Conservation (phyloP, 2,888 invertebrate genomes). For the Petrolisthes manimaculis region DNA sequence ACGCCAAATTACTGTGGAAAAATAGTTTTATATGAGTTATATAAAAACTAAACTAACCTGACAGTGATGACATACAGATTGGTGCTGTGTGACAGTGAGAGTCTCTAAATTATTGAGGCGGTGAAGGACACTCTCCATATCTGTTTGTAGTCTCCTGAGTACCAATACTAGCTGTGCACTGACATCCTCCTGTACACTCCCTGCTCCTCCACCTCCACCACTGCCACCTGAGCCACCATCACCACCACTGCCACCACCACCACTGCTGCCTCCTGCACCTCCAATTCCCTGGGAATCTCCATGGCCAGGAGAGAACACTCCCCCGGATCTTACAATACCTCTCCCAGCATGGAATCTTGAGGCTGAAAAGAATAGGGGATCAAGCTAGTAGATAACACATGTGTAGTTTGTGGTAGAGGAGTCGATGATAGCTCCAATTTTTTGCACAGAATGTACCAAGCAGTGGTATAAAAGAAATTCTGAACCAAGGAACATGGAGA, state of each 20-base stretch:
- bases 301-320: no score
- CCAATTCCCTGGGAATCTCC: no score
- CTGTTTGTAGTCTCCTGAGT: conserved; percentile 48
- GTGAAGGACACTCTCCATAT: conserved; percentile 54
- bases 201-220: conserved; percentile 10
- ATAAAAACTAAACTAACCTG: conserved; percentile 28
- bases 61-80: conserved; percentile 34
- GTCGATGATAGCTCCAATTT: no score
- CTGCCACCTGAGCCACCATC: conserved; percentile 31
- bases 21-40: background rate
- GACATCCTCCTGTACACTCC: conserved; percentile 27
- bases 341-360: no score
- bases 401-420: no score
- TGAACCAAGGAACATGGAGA: no score
- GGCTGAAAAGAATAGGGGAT: no score
- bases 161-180: conserved; percentile 51
- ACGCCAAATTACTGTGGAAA: no score
- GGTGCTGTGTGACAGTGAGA: conserved; percentile 48
- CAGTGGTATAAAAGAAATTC: no score
- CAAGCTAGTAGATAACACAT: no score
- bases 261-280: background rate
- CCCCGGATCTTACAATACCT: no score
- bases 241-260: conserved; percentile 31
- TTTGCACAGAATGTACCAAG: no score
- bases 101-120: conserved; percentile 53